These are phyloP conservation scores for Paradisaea rubra DNA, from an alignment of 2,113 vertebrate species.

Conservation along the genomic window DNA sequence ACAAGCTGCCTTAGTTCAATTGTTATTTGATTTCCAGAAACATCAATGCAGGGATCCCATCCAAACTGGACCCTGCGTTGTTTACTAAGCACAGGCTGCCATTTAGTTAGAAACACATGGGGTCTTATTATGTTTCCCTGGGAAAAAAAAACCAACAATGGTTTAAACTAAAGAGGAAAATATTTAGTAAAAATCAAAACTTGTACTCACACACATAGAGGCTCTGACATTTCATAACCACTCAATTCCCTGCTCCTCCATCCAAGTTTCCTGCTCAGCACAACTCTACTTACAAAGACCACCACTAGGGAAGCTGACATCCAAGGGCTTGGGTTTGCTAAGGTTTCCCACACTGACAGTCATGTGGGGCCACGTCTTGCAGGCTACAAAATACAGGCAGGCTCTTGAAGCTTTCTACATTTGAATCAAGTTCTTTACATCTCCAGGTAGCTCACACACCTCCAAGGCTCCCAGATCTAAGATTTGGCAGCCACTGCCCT, in stretches of 20 bases:
- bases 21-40: not conserved
- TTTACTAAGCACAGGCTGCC: slow-evolving; percentile 1
- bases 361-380: not conserved
- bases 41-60: not conserved
- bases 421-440: not conserved
- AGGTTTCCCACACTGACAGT: not conserved
- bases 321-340: not conserved
- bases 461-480: not conserved
- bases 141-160: not conserved
- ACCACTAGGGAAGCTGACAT: not conserved
- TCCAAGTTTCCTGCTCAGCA: not conserved
- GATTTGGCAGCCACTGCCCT: not conserved
- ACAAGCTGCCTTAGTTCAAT: not conserved
- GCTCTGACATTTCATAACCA: not conserved
- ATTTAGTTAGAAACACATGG: slow-evolving; percentile 41
- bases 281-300: not conserved
- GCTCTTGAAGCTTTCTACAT: not conserved
- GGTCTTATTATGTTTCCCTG: not conserved
- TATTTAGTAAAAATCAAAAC: not conserved
- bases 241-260: not conserved
- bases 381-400: not conserved
- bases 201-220: not conserved
- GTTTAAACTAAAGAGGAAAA: slow-evolving; percentile 1
- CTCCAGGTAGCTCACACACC: not conserved
- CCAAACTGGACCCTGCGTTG: not conserved